These are phyloP conservation scores for Brachypterus glaber DNA, from an alignment of 2,888 invertebrate genomes.

Conservation along the genomic window DNA sequence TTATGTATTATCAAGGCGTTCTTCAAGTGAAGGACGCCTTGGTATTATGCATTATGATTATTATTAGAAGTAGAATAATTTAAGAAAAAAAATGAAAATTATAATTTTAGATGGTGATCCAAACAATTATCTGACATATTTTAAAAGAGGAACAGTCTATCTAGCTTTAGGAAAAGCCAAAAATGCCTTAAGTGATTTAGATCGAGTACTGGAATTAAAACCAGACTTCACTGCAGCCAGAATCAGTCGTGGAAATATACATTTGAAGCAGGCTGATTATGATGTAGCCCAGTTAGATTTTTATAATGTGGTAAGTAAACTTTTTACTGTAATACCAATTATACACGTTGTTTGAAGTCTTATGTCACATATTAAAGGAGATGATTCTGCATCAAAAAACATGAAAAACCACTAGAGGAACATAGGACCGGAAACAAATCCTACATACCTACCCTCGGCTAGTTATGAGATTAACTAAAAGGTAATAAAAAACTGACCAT, in stretches of 20 bases:
- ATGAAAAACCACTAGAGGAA: too few relatives aligned
- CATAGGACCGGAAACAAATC: too few relatives aligned
- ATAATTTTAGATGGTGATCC: conserved; percentile 80
- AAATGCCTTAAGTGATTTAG: conserved; percentile 89
- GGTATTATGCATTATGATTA: conserved; percentile 3
- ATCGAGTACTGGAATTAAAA: conserved; percentile 84
- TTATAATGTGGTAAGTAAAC: conserved; percentile 67
- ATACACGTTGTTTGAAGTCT: too few relatives aligned
- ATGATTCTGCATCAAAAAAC: too few relatives aligned
- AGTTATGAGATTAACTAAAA: too few relatives aligned
- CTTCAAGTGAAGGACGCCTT: too few relatives aligned
- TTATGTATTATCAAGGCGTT: conserved; percentile 1
- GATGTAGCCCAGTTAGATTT: conserved; percentile 75
- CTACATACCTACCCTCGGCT: too few relatives aligned
- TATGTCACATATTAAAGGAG: too few relatives aligned
- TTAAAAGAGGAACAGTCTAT: conserved; percentile 91
- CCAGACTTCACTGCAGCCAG: conserved; percentile 89
- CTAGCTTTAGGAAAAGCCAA: conserved; percentile 92
- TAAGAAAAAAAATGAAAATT: conserved; percentile 1
- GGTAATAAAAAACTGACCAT: too few relatives aligned
- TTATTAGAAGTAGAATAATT: conserved; percentile 2
- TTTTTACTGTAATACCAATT: neutral
- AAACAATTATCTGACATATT: conserved; percentile 90
- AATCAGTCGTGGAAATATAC: conserved; percentile 67
- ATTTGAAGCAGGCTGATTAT: conserved; percentile 82